Percentiles rank a stretch among this genome's conserved stretches.
These are phyloP conservation scores for Microtus oregoni DNA, from an alignment of 2,113 vertebrate genomes.

Conservation along the genomic window DNA sequence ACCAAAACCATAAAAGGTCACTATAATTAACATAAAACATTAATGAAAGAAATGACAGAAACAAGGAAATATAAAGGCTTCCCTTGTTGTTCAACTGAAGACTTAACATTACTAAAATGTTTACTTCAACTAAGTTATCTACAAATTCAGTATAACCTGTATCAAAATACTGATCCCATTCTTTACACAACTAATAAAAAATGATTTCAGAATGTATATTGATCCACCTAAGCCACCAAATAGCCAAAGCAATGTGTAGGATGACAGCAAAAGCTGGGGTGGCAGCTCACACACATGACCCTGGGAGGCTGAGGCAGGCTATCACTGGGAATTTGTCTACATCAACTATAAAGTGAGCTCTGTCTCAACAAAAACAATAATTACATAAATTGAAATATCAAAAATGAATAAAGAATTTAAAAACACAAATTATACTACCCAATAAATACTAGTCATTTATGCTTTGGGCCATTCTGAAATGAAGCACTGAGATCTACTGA, in stretches of 20 bases:
- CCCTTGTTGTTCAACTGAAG: neutral
- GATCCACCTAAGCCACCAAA: neutral
- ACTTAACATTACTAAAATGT: too few species aligned
- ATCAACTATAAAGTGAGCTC: too few species aligned
- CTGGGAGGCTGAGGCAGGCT: neutral
- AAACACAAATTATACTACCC: neutral
- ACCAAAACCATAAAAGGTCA: too few species aligned
- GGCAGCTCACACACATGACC: neutral
- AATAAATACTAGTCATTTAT: too few species aligned
- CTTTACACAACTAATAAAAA: neutral
- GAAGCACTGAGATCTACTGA: neutral
- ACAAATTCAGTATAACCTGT: too few species aligned
- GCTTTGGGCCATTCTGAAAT: neutral
- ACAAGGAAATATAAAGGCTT: neutral
- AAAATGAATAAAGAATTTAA: neutral
- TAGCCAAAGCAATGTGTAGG: neutral
- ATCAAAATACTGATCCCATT: neutral
- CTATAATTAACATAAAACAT: neutral
- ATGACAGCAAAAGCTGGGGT: neutral
- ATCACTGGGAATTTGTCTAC: neutral
- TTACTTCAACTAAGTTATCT: neutral
- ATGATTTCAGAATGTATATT: neutral
- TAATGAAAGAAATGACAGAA: neutral
- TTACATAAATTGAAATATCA: neutral
- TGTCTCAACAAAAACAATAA: neutral